Base-by-base conservation (phyloP, 2,113 vertebrate species). In the Heterotis niloticus region DNA sequence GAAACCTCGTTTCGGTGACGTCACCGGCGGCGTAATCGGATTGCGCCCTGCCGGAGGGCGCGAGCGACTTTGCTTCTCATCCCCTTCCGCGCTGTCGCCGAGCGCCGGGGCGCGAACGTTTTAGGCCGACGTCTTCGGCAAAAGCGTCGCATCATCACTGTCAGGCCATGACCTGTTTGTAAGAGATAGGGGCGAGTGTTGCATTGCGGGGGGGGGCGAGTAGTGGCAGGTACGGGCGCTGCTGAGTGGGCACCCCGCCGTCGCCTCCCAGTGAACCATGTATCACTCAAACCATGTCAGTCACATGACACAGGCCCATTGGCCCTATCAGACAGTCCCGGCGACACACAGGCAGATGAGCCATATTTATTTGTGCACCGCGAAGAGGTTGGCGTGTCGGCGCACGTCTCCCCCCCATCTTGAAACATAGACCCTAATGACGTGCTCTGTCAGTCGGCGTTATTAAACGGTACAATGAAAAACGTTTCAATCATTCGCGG, bases 1-100 rank as follows among this genome's bases (percentile, higher is more conserved):
- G 89, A 88, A 89, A 90, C 85, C 78, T 81, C 79, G 85, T 91
- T 92, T 90, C 84, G 81, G 85, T 91, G 90, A 92, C 84, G 88
- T 92, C 90, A 91, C 86, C 69, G 79, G 23, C 34, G 79, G 84
- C 83, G 74, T 91, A 92, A 93, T 93, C 89, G 84, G 86, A 91
- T 92, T 93, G 83, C 52, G 68, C 80, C 78, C 81, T 14, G 88
- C 92, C 91, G 74, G 0, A 83, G 89, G 92, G 83, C 85, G 85
- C 81, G 64, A 83, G 87, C 20, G 24, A 1, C 24, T 26, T 69
- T 28, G 28, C 17, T 23, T 17, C 72, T 24, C 23, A 3, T 5
- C 18, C 60, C 34, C 34, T 44, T 7, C 34, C 34, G 34, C 7
- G 34, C 34, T 44, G 34, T 7, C 34, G 34, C 34, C 7, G 34